These are phyloP conservation scores for Pelobates fuscus DNA, from an alignment of 2,113 vertebrate species.

Conservation along the genomic window DNA sequence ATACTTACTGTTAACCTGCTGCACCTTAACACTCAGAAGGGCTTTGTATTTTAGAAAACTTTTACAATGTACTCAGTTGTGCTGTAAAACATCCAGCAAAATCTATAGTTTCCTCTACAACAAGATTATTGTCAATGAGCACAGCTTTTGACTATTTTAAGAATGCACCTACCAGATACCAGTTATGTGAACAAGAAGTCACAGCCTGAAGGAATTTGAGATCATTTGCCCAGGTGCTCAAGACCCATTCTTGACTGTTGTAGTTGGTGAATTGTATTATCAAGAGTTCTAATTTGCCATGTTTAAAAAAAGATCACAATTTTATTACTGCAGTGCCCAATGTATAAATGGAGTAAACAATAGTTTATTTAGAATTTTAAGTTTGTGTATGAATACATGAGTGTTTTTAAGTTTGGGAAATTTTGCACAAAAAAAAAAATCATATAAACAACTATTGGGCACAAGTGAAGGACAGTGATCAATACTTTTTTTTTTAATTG, in stretches of 20 bases:
- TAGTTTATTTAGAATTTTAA: too few relatives aligned
- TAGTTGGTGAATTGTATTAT: too few relatives aligned
- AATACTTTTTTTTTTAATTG: too few relatives aligned
- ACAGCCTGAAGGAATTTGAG: not conserved
- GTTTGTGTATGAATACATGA: too few relatives aligned
- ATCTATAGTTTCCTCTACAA: not conserved
- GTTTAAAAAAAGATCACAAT: too few relatives aligned
- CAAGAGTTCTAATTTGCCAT: too few relatives aligned
- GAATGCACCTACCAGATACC: not conserved
- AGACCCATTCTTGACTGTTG: not conserved
- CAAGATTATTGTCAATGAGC: not conserved
- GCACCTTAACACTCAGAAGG: not conserved
- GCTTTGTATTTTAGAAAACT: not conserved
- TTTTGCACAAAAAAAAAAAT: too few relatives aligned
- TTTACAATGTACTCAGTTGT: not conserved
- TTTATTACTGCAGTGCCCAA: too few relatives aligned
- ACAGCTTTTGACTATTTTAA: not conserved
- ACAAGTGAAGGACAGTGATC: too few relatives aligned
- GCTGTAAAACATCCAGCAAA: not conserved
- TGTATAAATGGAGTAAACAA: too few relatives aligned
- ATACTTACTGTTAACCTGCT: not conserved
- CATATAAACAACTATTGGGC: too few relatives aligned
- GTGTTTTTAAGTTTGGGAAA: too few relatives aligned
- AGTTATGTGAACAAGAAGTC: constrained; percentile 1
- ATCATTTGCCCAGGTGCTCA: not conserved